Percentiles rank a stretch among this genome's conserved stretches.
Evolutionary conservation across 2,113 vertebrate species (phyloP).

Genomic region (Sclerurus mexicanus): DNA sequence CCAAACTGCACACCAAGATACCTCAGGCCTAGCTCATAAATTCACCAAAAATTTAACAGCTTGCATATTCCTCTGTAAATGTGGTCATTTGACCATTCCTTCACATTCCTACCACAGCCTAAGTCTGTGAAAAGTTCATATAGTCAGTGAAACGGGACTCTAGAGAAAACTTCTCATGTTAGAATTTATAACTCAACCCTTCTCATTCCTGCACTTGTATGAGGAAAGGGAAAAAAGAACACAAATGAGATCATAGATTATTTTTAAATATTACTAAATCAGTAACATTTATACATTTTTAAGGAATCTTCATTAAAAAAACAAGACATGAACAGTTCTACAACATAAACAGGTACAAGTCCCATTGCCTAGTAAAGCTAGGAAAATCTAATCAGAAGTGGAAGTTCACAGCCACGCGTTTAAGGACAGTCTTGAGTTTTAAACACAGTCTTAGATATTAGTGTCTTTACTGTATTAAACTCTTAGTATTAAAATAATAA

Average conservation of each 20-base stretch:
- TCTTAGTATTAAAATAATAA: constrained; percentile 9
- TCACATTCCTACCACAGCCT: neutral
- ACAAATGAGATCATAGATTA: neutral
- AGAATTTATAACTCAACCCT: neutral
- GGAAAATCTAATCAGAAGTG: neutral
- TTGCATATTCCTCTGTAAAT: neutral
- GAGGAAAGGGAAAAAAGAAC: neutral
- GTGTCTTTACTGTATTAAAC: neutral
- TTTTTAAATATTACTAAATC: neutral
- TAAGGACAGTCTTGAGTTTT: neutral
- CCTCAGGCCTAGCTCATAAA: neutral
- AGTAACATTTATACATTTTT: neutral
- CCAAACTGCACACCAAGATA: neutral
- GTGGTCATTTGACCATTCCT: neutral
- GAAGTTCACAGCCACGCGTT: neutral
- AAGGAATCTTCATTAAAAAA: neutral
- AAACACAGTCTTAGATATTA: neutral
- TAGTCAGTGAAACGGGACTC: neutral
- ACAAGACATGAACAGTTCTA: neutral
- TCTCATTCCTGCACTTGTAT: neutral
- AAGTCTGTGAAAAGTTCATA: neutral
- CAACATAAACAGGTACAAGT: neutral
- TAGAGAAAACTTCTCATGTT: neutral
- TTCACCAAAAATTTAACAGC: neutral
- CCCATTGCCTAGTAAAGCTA: neutral